phyloP scores from a whole-genome alignment of 2,888 invertebrate genomes.

The Lutraria lutraria region DNA sequence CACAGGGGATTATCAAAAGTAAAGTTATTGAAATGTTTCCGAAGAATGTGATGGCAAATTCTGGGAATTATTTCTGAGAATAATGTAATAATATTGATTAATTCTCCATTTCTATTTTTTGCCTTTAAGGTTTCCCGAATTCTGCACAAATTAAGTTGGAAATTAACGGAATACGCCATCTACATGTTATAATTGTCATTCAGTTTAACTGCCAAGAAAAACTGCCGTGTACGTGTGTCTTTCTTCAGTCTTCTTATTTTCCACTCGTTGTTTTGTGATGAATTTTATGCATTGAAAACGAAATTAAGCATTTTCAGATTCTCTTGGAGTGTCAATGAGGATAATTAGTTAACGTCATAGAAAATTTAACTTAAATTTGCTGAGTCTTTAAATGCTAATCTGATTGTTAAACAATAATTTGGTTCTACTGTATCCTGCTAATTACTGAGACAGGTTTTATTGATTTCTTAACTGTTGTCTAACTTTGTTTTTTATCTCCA shows the following conservation, averaged over 20 bases:
- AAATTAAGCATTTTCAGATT: not conserved
- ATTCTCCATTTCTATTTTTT: not conserved
- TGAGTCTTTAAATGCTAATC: too few species aligned
- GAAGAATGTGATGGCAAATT: conserved; percentile 1
- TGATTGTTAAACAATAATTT: too few species aligned
- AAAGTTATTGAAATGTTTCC: conserved; percentile 5
- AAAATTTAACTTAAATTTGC: too few species aligned
- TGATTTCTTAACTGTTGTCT: too few species aligned
- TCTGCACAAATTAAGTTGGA: conserved; percentile 11
- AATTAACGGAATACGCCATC: not conserved
- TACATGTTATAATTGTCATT: conserved; percentile 2
- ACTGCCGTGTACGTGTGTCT: not conserved
- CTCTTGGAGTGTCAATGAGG: not conserved
- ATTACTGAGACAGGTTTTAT: too few species aligned
- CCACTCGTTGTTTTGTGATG: too few species aligned
- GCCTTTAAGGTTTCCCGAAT: not conserved
- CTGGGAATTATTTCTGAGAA: conserved; percentile 12
- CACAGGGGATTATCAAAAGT: conserved; percentile 26
- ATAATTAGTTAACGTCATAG: too few species aligned
- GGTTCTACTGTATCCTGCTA: too few species aligned
- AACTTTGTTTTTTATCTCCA: too few species aligned
- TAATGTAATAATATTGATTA: conserved; percentile 11
- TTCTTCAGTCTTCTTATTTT: too few species aligned
- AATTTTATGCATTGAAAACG: too few species aligned
- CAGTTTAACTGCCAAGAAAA: not conserved